Base-by-base conservation (phyloP, 2,797 vertebrate genomes). In the Oophaga sylvatica region DNA sequence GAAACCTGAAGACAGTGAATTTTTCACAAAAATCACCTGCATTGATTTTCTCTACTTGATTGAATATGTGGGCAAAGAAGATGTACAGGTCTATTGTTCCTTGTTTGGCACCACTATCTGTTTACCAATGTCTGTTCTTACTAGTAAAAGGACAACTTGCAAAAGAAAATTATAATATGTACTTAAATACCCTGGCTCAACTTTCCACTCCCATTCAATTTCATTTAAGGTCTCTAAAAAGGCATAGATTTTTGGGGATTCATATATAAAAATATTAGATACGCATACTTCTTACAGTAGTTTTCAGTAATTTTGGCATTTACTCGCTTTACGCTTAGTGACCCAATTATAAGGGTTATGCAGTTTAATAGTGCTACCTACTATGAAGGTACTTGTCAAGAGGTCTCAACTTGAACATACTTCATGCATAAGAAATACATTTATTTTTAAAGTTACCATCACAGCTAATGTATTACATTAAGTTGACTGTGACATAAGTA, bases 381-480 rank as follows among this genome's bases (percentile, higher is more conserved):
- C 31, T 0, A 5, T 86, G 80, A 91, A 90, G 19, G 53, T 80
- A 71, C 79, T 53, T 90, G 9, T 65, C 84, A 90, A 78, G 84
- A 89, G 19, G 5, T 89, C 90, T 91, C 86, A 75, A 63, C 90
- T 90, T 60, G 83, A 90, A 90, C 59, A 77, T 15, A 35, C 12
- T 53, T 90, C 22, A 71, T 86, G 75, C 41, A 56, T 65, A 84
- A 71, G 67, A 86, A 92, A 92, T 71, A 26, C 59, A 80, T 85
- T 77, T 71, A 6, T 91, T 92, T 92, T 90, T 83, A 75, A 83
- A 87, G 48, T 56, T 86, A 56, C 48, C 83, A 87, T 90, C 91
- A 75, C 29, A 31, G 19, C 71, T 2, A 1, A 53, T 91, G 29
- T 17, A 81, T 68, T 29, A 84, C 89, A 60, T 20, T 45, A 90